Conservation (phyloP, 2,113 vertebrate genomes). For the Columba janthina region DNA sequence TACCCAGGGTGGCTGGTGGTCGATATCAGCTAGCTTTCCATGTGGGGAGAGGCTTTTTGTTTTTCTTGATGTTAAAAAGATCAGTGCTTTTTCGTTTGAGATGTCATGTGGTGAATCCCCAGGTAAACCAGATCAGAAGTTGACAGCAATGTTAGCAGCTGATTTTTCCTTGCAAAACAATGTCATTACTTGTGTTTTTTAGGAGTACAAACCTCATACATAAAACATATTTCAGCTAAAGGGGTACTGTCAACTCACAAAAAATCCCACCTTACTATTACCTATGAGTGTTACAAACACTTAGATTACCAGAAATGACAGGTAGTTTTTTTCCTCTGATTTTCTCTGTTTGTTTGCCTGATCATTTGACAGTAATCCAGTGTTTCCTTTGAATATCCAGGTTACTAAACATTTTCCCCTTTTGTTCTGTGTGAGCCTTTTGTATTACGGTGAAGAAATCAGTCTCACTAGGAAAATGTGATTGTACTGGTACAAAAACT, state of each 20-base stretch:
- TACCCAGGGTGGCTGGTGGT: not conserved
- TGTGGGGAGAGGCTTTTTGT: not conserved
- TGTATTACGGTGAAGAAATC: not conserved
- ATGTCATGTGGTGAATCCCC: not conserved
- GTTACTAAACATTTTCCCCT: not conserved
- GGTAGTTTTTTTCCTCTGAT: not conserved
- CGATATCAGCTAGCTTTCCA: accelerated
- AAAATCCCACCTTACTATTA: not conserved
- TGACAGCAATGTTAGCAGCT: not conserved
- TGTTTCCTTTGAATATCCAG: not conserved
- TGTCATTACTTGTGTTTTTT: not conserved
- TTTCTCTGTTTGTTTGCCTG: not conserved
- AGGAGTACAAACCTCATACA: not conserved
- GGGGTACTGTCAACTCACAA: not conserved
- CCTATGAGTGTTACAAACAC: not conserved
- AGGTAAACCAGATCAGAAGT: not conserved
- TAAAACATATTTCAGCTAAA: not conserved
- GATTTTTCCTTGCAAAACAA: not conserved
- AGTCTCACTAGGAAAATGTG: not conserved
- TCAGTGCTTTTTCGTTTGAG: not conserved
- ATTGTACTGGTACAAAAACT: not conserved
- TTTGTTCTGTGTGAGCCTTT: not conserved
- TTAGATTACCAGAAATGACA: not conserved
- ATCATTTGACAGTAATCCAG: not conserved
- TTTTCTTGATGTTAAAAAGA: not conserved